phyloP scores from a whole-genome alignment of 2,797 vertebrate species.

The Hemibagrus guttatus region DNA sequence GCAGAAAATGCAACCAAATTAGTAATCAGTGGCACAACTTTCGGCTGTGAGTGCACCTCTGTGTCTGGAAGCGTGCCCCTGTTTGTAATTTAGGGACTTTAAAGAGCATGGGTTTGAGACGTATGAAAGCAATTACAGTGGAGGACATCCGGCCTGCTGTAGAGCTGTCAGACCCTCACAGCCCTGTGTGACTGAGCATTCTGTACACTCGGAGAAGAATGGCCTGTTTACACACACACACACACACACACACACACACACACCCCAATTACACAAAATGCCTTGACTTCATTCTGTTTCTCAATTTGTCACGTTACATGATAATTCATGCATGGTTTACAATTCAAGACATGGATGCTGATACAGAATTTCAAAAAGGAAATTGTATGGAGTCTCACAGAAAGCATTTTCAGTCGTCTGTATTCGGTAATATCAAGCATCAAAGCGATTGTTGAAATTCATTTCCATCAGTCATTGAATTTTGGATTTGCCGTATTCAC shows the following conservation, averaged over 20 bases:
- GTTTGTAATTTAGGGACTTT: constrained; percentile 28
- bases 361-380: not conserved
- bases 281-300: constrained; percentile 21
- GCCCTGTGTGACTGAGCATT: constrained; percentile 27
- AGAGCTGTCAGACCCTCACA: constrained; percentile 4
- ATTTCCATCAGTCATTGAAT: not conserved
- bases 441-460: no score
- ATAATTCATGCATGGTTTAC: not conserved
- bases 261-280: not conserved
- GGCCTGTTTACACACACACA: constrained; percentile 24
- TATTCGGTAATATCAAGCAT: not conserved
- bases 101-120: constrained; percentile 16
- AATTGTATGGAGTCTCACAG: not conserved
- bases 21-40: constrained; percentile 6
- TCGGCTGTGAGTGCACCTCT: not conserved
- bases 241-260: constrained; percentile 18
- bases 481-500: not conserved
- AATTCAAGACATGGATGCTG: not conserved
- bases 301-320: not conserved
- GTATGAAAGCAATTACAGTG: constrained; percentile 44
- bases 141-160: constrained; percentile 31
- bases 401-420: not conserved
- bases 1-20: constrained; percentile 30
- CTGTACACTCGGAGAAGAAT: not conserved
- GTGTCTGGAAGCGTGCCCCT: constrained; percentile 2